A percentile compares a stretch with the other conserved stretches of the same genome.
Conservation (phyloP, 2,113 vertebrate genomes). For the Urocynchramus pylzowi region DNA sequence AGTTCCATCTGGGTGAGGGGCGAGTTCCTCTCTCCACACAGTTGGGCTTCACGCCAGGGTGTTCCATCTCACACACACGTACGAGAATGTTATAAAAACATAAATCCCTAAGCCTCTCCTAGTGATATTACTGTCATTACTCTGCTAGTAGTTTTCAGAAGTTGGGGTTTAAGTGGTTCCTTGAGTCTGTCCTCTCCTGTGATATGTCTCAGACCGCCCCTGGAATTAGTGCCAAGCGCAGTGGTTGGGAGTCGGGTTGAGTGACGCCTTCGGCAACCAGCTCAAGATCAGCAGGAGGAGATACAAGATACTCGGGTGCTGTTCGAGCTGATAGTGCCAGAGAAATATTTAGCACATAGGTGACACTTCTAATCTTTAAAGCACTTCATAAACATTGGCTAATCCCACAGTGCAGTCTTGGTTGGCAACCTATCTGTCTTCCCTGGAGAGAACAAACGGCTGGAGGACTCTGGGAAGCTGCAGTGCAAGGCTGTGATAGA, state of each 20-base stretch:
- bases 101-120: neutral
- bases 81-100: neutral
- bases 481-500: neutral
- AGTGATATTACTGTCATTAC: neutral
- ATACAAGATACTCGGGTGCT: neutral
- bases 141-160: neutral
- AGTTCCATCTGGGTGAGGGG: neutral
- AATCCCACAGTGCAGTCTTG: conserved; percentile 3
- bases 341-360: conserved; percentile 49
- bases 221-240: neutral
- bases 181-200: neutral
- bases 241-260: neutral
- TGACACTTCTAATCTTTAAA: conserved; percentile 47
- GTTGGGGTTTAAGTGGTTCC: neutral
- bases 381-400: conserved; percentile 43
- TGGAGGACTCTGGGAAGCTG: neutral
- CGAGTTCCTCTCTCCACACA: fast-evolving
- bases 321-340: conserved; percentile 9
- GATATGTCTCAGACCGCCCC: neutral
- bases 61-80: fast-evolving
- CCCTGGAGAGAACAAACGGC: conserved; percentile 5
- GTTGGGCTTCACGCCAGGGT: neutral
- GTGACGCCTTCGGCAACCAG: neutral
- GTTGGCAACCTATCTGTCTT: conserved; percentile 7
- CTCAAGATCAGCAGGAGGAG: neutral